Percentiles rank a stretch among this genome's conserved stretches.
Evolutionary conservation across 2,113 vertebrate species (phyloP).

Genomic region (Conger conger): DNA sequence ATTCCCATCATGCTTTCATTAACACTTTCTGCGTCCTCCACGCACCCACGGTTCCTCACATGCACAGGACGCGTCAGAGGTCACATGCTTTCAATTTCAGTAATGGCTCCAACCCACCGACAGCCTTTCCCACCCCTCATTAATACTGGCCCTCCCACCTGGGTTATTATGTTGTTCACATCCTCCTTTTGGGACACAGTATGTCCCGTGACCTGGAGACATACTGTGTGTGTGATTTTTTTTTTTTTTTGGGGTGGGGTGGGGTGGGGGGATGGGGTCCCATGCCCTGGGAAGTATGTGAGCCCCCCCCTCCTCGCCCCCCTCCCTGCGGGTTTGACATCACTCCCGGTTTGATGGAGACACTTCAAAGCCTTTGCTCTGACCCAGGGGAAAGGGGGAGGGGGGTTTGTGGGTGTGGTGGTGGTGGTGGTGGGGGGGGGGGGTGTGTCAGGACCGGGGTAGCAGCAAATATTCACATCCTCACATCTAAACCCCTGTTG

Average conservation of each 20-base stretch:
- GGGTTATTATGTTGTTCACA: neutral
- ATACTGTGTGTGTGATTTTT: neutral
- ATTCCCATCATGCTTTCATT: constrained; percentile 33
- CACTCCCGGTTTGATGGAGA: constrained; percentile 8
- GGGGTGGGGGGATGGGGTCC: neutral
- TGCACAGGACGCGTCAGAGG: constrained; percentile 3
- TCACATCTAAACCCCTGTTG: neutral
- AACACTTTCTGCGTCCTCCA: constrained; percentile 3
- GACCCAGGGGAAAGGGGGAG: neutral
- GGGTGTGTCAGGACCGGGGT: neutral
- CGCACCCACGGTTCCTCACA: neutral
- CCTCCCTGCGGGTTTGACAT: neutral
- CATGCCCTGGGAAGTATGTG: neutral
- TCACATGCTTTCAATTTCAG: constrained; percentile 34
- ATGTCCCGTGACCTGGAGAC: too few species aligned
- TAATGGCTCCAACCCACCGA: constrained; percentile 11
- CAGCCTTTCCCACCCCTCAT: constrained; percentile 14
- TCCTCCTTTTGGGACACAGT: too few species aligned
- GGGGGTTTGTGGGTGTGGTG: neutral
- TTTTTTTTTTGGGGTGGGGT: neutral
- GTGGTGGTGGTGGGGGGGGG: neutral
- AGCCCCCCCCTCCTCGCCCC: neutral
- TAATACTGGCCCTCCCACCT: constrained; percentile 14
- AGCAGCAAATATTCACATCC: neutral
- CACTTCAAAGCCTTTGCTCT: constrained; percentile 27